A percentile compares a stretch with the other conserved stretches of the same genome.
These are phyloP conservation scores for Mormyrops boulengeri DNA, from an alignment of 2,797 vertebrate genomes.

Conservation along the genomic window DNA sequence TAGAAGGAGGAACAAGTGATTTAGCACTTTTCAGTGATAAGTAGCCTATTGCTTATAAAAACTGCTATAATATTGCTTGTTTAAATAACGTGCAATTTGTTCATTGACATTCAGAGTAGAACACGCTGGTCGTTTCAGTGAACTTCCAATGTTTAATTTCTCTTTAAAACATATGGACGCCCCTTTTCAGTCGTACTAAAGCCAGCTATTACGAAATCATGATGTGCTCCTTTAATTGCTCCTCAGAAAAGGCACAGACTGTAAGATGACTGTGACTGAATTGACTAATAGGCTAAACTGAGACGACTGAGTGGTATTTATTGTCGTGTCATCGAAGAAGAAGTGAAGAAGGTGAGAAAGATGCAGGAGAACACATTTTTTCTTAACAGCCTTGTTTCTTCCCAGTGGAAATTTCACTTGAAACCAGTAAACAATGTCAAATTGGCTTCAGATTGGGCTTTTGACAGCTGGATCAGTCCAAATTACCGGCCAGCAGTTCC, in stretches of 20 bases:
- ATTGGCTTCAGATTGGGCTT: not conserved
- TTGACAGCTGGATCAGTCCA: not conserved
- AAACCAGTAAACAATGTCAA: slow-evolving; percentile 4
- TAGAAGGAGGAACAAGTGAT: not conserved
- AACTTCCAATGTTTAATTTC: not conserved
- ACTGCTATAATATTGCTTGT: not conserved
- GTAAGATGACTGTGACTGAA: not conserved
- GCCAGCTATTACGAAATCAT: not conserved
- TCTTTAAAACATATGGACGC: not conserved
- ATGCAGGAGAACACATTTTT: not conserved
- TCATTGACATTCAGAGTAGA: not conserved
- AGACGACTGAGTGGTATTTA: not conserved
- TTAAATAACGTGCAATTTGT: not conserved
- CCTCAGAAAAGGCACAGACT: not conserved
- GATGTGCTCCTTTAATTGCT: not conserved
- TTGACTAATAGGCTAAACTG: not conserved
- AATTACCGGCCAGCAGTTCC: not conserved
- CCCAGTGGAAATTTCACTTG: not conserved
- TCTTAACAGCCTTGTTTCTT: not conserved
- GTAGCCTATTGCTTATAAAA: not conserved
- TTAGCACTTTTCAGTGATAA: not conserved
- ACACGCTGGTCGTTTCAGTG: not conserved
- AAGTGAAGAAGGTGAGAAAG: not conserved
- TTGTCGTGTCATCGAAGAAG: not conserved
- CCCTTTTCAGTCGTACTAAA: not conserved